Evolutionary conservation across 2,797 vertebrate species (phyloP).

Genomic region (Anabas testudineus): DNA sequence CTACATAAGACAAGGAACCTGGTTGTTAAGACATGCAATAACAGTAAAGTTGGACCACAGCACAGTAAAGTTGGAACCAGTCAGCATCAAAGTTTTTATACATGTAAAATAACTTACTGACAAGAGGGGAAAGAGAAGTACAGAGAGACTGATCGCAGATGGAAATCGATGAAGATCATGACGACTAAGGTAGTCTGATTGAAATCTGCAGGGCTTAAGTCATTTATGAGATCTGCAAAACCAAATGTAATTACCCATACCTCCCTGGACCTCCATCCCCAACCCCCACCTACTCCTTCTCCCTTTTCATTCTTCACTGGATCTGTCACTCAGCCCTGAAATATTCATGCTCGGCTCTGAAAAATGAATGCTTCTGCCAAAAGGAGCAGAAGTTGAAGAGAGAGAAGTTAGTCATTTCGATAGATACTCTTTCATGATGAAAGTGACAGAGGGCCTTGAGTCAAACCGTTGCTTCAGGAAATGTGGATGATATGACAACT

Average conservation of each 20-base stretch:
- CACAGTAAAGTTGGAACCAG: slow-evolving; percentile 12
- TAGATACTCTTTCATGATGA: slow-evolving; percentile 75
- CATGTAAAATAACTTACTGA: slow-evolving; percentile 8
- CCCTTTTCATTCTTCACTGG: slow-evolving; percentile 78
- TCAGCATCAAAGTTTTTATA: slow-evolving; percentile 18
- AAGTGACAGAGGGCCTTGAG: slow-evolving; percentile 72
- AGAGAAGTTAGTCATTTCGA: slow-evolving; percentile 75
- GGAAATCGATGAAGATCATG: slow-evolving; percentile 66
- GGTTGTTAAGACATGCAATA: slow-evolving; percentile 22
- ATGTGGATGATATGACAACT: slow-evolving; percentile 32
- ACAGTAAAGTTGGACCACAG: slow-evolving; percentile 15
- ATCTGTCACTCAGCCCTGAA: slow-evolving; percentile 81
- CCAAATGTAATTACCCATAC: slow-evolving; percentile 77
- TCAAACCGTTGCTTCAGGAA: slow-evolving; percentile 64
- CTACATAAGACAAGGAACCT: neutral
- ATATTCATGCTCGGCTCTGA: slow-evolving; percentile 80
- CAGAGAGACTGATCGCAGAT: slow-evolving; percentile 22
- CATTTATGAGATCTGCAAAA: slow-evolving; percentile 79
- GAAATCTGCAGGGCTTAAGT: slow-evolving; percentile 72
- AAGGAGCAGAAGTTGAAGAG: slow-evolving; percentile 78
- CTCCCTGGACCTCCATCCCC: slow-evolving; percentile 57
- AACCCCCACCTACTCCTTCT: slow-evolving; percentile 33
- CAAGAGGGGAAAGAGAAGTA: slow-evolving; percentile 18
- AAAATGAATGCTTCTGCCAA: slow-evolving; percentile 82
- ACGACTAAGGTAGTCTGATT: slow-evolving; percentile 61